A percentile compares a stretch with the other conserved stretches of the same genome.
Conservation (phyloP, 2,113 vertebrate species). For the Carassius carassius region DNA sequence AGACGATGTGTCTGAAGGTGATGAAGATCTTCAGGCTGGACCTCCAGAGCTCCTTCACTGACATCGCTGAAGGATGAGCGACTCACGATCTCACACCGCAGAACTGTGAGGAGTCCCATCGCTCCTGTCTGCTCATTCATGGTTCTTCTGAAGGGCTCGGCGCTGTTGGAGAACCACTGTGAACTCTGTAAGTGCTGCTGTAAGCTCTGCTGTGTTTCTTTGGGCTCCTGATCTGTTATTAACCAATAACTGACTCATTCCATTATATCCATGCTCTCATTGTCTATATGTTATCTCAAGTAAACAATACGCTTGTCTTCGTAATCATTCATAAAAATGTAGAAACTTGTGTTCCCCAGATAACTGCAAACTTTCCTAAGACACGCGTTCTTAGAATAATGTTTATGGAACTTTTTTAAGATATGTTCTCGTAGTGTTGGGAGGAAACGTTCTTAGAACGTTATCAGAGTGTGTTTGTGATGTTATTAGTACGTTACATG, state of each 20-base stretch:
- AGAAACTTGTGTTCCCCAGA: too few species aligned
- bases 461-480: too few species aligned
- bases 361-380: too few species aligned
- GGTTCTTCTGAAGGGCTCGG: not conserved
- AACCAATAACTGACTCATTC: not conserved
- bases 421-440: too few species aligned
- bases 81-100: conserved; percentile 46
- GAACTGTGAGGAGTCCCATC: not conserved
- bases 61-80: not conserved
- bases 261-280: not conserved
- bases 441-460: too few species aligned
- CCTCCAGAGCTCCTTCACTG: conserved; percentile 48
- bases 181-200: too few species aligned
- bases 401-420: too few species aligned
- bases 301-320: not conserved
- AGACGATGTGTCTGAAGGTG: conserved; percentile 61
- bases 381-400: too few species aligned
- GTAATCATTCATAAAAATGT: not conserved
- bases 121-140: not conserved
- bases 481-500: too few species aligned
- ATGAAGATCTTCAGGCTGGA: conserved; percentile 62
- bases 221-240: not conserved
- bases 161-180: not conserved
- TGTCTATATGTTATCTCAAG: not conserved
- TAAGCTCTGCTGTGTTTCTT: not conserved